phyloP scores from a whole-genome alignment of 1,140 invertebrate genomes.

The Drosophila nannoptera region DNA sequence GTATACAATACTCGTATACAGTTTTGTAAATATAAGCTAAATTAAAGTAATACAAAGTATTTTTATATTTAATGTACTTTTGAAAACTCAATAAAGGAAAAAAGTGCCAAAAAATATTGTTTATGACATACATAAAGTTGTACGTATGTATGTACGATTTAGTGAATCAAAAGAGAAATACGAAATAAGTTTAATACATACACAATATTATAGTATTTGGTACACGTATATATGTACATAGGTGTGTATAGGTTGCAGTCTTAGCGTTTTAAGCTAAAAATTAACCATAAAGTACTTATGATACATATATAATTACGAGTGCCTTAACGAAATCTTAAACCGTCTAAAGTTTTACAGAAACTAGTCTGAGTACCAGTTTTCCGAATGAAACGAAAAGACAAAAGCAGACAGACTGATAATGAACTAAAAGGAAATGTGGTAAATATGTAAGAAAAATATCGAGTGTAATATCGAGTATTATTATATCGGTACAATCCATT shows the following conservation, averaged over 20 bases:
- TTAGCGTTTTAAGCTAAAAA: constrained; percentile 10
- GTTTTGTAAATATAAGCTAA: constrained; percentile 13
- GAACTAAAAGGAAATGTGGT: constrained; percentile 27
- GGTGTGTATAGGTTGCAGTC: constrained; percentile 23
- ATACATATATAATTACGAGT: constrained; percentile 13
- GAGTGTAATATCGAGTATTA: constrained; percentile 11
- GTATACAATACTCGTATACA: constrained; percentile 10
- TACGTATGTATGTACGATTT: constrained; percentile 13
- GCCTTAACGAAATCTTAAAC: constrained; percentile 18
- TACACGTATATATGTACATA: constrained; percentile 26
- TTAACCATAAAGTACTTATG: constrained; percentile 21
- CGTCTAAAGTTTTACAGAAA: constrained; percentile 18
- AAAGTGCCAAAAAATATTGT: constrained; percentile 31
- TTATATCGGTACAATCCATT: constrained; percentile 20
- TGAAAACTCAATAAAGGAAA: constrained; percentile 18
- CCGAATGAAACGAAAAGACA: constrained; percentile 33
- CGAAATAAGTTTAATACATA: constrained; percentile 31
- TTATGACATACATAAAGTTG: constrained; percentile 24
- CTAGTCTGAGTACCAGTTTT: constrained; percentile 28
- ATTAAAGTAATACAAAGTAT: not conserved
- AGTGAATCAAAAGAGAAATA: constrained; percentile 38
- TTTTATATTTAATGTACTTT: constrained; percentile 1
- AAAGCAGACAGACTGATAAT: constrained; percentile 44
- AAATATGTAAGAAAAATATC: constrained; percentile 21
- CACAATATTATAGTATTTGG: constrained; percentile 22